Evolutionary conservation across 2,797 vertebrate genomes (phyloP).

Genomic region (Tenualosa ilisha): DNA sequence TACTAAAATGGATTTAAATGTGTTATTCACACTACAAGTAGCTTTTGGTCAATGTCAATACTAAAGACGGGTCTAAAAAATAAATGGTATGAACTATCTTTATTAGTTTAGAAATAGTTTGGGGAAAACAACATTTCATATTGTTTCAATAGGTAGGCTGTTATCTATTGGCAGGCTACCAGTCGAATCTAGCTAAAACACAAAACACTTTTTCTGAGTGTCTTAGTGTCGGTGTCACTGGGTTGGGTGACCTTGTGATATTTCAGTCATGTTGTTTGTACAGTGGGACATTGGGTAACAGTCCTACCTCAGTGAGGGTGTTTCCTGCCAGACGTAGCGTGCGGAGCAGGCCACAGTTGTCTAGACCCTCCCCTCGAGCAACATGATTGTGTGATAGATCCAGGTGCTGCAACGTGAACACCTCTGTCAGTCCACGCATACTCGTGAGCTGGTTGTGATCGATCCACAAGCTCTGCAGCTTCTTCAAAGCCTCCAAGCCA

Average conservation of each 20-base stretch:
- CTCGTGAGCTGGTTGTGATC: conserved; percentile 92
- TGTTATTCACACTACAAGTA: background rate
- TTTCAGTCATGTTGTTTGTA: background rate
- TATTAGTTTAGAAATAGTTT: background rate
- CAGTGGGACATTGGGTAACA: background rate
- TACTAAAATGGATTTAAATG: background rate
- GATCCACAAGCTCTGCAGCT: conserved; percentile 82
- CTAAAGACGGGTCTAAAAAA: background rate
- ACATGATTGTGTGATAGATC: conserved; percentile 93
- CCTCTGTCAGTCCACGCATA: conserved; percentile 81
- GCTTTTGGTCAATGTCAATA: background rate
- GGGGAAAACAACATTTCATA: background rate
- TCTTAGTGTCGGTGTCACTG: no score
- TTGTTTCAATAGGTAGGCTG: background rate
- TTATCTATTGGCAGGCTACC: background rate
- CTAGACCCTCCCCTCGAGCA: conserved; percentile 79
- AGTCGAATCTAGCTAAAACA: background rate
- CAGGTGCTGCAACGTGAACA: conserved; percentile 80
- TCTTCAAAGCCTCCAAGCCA: conserved; percentile 82
- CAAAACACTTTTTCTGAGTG: background rate
- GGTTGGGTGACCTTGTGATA: background rate
- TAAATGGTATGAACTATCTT: background rate
- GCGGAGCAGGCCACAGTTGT: conserved; percentile 83
- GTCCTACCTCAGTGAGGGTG: conserved; percentile 85
- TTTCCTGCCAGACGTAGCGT: conserved; percentile 87